Conservation (phyloP, 2,113 vertebrate species). For the Oryzias curvinotus region DNA sequence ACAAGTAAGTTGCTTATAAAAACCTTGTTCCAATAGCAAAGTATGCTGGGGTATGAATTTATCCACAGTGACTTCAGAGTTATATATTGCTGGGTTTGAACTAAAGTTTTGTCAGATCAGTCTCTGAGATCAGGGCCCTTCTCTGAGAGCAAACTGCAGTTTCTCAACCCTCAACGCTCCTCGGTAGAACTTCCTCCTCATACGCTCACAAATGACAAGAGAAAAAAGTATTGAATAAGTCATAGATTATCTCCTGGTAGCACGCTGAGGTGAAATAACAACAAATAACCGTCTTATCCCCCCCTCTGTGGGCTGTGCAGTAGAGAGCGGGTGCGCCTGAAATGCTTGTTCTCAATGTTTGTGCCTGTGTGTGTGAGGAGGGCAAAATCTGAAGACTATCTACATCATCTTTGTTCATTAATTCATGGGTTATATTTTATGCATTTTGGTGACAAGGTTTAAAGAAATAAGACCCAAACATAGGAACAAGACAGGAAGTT, state of each 20-base stretch:
- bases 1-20: slow-evolving; percentile 25
- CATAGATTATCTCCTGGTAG: slow-evolving; percentile 74
- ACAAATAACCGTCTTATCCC: slow-evolving; percentile 60
- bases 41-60: slow-evolving; percentile 52
- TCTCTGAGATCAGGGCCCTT: slow-evolving; percentile 61
- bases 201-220: slow-evolving; percentile 78
- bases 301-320: slow-evolving; percentile 58
- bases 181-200: slow-evolving; percentile 68
- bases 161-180: slow-evolving; percentile 60
- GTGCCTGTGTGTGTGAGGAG: slow-evolving; percentile 43
- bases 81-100: slow-evolving; percentile 52
- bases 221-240: slow-evolving; percentile 76
- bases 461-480: slow-evolving; percentile 52
- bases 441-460: slow-evolving; percentile 64
- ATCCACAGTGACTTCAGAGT: slow-evolving; percentile 61
- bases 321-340: slow-evolving; percentile 57
- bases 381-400: slow-evolving; percentile 65
- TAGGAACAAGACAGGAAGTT: slow-evolving; percentile 26
- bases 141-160: slow-evolving; percentile 58
- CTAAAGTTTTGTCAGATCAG: slow-evolving; percentile 74
- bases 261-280: slow-evolving; percentile 75
- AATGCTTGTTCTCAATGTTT: slow-evolving; percentile 60
- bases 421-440: slow-evolving; percentile 76
- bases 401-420: slow-evolving; percentile 79
- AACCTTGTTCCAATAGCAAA: slow-evolving; percentile 35